Evolutionary conservation across 1,140 invertebrate species (phyloP), one percentile per base, ranked within the genome.

Genomic region (Drosophila tristis): DNA sequence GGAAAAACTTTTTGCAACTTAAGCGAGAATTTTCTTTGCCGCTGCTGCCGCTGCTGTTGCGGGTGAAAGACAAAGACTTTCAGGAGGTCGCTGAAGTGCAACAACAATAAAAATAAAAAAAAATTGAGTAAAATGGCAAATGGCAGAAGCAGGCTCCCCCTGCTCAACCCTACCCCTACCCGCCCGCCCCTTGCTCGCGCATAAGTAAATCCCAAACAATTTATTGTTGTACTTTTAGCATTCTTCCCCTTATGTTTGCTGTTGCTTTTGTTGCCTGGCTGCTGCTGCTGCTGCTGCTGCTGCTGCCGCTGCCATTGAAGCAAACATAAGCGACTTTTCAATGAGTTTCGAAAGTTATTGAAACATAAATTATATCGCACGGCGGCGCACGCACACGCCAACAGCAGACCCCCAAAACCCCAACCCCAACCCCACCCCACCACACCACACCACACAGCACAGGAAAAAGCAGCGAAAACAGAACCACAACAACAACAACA

Each of bases 151-250:
- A 16, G n/a, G 35, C 23, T 23, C 23, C 23, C n/a, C 16, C 31
- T 20, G 20, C 20, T 20, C 20, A 20, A 20, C 20, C 20, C 20
- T 20, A 16, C 47, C 15, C 5, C 58, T 26, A 49, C 26, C 31
- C 16, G n/a, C 8, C 8, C 2, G n/a, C 29, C 7, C 57, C 31
- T 8, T 45, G 20, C 49, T 62, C 50, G 31, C 58, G 58, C 68
- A 67, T 78, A 87, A 86, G 82, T 86, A 86, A 86, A 86, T 86
- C 82, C 35, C 82, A 87, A 86, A 86, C 82, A 86, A 86, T 86
- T 86, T 86, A 86, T 86, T 86, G 81, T 86, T 86, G 81, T 86
- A 86, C 81, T 86, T 87, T 86, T 86, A 86, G 85, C 81, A 86
- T 86, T 86, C 81, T 77, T 70, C 77, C 71, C 58, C 76, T 39